These are phyloP conservation scores for Gymnogyps californianus DNA, from an alignment of 2,113 vertebrate species.

Conservation along the genomic window DNA sequence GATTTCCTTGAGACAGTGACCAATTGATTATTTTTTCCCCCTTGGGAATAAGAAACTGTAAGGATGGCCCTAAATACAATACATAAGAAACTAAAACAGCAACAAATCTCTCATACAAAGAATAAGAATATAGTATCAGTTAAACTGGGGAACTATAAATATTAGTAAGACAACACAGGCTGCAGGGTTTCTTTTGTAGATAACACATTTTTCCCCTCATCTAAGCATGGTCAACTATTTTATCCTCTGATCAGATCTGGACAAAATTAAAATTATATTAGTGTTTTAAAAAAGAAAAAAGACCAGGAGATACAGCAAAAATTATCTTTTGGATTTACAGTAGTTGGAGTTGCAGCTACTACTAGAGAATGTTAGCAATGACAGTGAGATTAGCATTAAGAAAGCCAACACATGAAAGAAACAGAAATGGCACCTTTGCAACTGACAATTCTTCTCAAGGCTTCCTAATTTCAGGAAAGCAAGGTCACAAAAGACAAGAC, in stretches of 20 bases:
- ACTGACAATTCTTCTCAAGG: not conserved
- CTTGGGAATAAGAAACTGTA: not conserved
- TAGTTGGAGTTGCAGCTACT: not conserved
- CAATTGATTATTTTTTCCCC: not conserved
- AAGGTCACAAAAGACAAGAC: not conserved
- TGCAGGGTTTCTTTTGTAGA: not conserved
- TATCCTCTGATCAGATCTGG: not conserved
- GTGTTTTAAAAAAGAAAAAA: not conserved
- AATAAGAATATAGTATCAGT: not conserved
- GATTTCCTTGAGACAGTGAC: not conserved
- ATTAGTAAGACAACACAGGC: not conserved
- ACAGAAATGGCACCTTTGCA: not conserved
- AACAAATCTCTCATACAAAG: not conserved
- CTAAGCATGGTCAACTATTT: not conserved
- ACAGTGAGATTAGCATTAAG: not conserved
- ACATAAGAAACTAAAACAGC: not conserved
- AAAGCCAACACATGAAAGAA: not conserved
- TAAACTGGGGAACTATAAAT: not conserved
- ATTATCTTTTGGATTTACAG: not conserved
- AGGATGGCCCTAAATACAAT: not conserved
- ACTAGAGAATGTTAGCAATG: not conserved
- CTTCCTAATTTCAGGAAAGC: not conserved
- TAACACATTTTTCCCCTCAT: not conserved
- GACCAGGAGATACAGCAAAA: not conserved
- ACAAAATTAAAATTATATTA: not conserved